Evolutionary conservation across 2,888 invertebrate genomes (phyloP).

Genomic region (Neocrepidodera transversa): DNA sequence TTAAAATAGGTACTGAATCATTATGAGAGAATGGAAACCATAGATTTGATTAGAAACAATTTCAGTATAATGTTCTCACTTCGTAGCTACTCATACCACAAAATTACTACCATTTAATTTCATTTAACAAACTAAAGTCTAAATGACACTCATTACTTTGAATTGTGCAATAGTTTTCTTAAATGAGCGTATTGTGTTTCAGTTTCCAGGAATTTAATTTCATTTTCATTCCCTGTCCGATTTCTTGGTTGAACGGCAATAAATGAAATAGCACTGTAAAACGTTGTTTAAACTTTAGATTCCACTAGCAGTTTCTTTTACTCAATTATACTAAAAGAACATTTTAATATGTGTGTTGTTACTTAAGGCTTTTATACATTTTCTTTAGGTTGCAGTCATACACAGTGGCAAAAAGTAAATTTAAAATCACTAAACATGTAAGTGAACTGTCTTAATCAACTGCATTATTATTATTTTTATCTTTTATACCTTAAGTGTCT

Average conservation of each 20-base stretch:
- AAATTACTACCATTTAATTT: slow-evolving; percentile 27
- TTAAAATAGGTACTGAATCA: no score
- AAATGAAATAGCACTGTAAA: slow-evolving; percentile 24
- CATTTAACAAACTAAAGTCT: slow-evolving; percentile 29
- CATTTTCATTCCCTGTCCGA: slow-evolving; percentile 28
- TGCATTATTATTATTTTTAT: no score
- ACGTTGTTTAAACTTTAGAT: slow-evolving; percentile 6
- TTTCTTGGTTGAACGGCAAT: slow-evolving; percentile 25
- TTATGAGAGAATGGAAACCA: no score
- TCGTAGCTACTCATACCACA: slow-evolving; percentile 20
- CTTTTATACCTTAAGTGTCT: no score
- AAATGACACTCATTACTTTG: slow-evolving; percentile 28
- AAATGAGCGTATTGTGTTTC: slow-evolving; percentile 29
- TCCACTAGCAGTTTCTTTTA: background rate
- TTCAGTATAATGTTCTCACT: slow-evolving; percentile 24
- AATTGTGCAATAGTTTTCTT: slow-evolving; percentile 29
- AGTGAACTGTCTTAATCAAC: no score
- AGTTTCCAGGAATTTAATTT: slow-evolving; percentile 28
- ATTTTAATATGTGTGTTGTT: no score
- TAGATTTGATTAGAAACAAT: slow-evolving; percentile 20
- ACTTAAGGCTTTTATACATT: no score
- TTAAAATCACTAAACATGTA: no score
- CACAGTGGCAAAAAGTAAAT: no score
- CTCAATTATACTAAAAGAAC: background rate
- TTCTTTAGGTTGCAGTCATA: no score